A percentile compares a stretch with the other conserved stretches of the same genome.
Evolutionary conservation across 1,140 invertebrate genomes (phyloP).

Genomic region (Orchestia grillus): DNA sequence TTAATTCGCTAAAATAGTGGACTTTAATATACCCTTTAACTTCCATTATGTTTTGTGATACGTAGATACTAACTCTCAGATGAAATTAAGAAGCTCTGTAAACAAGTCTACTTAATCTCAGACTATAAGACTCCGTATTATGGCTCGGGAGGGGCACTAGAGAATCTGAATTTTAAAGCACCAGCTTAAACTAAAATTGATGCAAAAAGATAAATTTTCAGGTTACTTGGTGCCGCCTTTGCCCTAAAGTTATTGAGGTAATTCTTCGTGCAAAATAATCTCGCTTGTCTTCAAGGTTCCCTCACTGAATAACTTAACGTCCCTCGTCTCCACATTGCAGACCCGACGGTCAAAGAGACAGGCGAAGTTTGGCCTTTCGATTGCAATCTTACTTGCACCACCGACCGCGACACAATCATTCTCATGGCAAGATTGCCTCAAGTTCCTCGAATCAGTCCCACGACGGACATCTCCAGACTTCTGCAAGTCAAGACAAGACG

Average conservation of each 20-base stretch:
- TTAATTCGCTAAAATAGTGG: neutral
- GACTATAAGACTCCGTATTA: neutral
- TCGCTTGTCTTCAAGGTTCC: neutral
- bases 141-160: neutral
- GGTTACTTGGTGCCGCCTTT: neutral
- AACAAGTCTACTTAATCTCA: neutral
- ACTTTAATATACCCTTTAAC: neutral
- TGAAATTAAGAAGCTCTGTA: neutral
- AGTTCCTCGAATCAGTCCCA: neutral
- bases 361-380: constrained; percentile 11
- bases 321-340: neutral
- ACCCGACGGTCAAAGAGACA: constrained; percentile 37
- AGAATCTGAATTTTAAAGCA: neutral
- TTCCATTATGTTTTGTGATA: neutral
- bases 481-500: neutral
- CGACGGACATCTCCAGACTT: neutral
- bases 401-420: constrained; percentile 16
- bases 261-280: neutral
- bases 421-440: neutral
- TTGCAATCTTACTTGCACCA: constrained; percentile 4
- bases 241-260: neutral
- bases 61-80: neutral
- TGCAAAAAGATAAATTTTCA: neutral
- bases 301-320: neutral
- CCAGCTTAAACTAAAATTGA: neutral